Percentiles rank a stretch among this genome's conserved stretches.
Conservation (phyloP, 2,113 vertebrate species). For the Platysteira castanea region DNA sequence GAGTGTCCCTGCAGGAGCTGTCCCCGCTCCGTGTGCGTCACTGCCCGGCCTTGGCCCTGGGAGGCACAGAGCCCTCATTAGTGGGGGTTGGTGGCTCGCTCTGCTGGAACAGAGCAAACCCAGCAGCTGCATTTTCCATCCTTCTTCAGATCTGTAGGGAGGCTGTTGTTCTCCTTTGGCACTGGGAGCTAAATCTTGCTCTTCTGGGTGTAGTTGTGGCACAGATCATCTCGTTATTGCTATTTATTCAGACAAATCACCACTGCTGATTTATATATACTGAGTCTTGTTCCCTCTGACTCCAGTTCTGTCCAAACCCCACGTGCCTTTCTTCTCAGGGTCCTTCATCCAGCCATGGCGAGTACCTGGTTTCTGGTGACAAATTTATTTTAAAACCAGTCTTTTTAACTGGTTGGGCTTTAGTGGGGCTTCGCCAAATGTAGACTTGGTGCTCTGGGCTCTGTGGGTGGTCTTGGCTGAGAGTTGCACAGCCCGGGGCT, state of each 20-base stretch:
- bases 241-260: background rate
- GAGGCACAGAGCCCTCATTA: background rate
- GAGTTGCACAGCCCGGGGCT: background rate
- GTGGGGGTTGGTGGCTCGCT: background rate
- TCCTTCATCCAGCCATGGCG: background rate
- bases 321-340: rapidly evolving
- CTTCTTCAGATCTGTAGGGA: too few species aligned
- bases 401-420: background rate
- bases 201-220: background rate
- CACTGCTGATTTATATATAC: background rate
- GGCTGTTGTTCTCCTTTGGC: background rate
- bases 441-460: background rate
- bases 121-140: rapidly evolving
- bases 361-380: background rate
- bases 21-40: background rate
- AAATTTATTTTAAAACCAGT: rapidly evolving
- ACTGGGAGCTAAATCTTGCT: background rate
- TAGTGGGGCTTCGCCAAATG: rapidly evolving
- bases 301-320: background rate
- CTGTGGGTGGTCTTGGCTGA: background rate
- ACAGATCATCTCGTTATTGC: background rate
- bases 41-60: background rate
- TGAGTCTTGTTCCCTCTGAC: background rate
- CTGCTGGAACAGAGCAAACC: background rate
- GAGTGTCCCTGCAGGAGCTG: background rate